Evolutionary conservation across 2,113 vertebrate species (phyloP).

Genomic region (Crocuta crocuta): DNA sequence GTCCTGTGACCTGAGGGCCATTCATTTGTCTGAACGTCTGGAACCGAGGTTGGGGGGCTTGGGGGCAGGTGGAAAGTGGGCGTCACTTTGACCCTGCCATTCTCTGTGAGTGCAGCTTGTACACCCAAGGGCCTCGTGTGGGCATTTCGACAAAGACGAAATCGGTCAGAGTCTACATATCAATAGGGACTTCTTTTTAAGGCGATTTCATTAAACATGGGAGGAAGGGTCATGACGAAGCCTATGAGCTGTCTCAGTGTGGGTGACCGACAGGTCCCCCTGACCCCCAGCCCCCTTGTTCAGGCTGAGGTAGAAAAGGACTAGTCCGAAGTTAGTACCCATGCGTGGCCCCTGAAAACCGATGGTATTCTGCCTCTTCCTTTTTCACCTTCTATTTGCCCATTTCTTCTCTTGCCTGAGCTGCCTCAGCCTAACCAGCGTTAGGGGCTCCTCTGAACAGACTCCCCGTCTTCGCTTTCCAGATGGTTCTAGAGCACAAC

Average conservation of each 20-base stretch:
- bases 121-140: accelerated
- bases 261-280: not conserved
- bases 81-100: accelerated
- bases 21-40: not conserved
- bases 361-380: accelerated
- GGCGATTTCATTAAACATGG: not conserved
- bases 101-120: accelerated
- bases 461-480: not conserved
- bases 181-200: not conserved
- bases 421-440: not conserved
- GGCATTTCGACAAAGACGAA: not conserved
- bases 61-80: not conserved
- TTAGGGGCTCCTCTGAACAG: not conserved
- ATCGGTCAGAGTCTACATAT: not conserved
- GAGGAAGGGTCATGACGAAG: accelerated
- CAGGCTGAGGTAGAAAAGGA: not conserved
- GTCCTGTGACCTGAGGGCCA: not conserved
- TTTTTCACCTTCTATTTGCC: not conserved
- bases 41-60: not conserved
- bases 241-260: not conserved
- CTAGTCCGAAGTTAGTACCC: not conserved
- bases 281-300: not conserved
- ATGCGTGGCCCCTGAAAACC: accelerated
- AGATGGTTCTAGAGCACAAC: not conserved
- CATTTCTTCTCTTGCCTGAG: not conserved